Conservation (phyloP, 2,888 invertebrate species). For the Clivina fossor region DNA sequence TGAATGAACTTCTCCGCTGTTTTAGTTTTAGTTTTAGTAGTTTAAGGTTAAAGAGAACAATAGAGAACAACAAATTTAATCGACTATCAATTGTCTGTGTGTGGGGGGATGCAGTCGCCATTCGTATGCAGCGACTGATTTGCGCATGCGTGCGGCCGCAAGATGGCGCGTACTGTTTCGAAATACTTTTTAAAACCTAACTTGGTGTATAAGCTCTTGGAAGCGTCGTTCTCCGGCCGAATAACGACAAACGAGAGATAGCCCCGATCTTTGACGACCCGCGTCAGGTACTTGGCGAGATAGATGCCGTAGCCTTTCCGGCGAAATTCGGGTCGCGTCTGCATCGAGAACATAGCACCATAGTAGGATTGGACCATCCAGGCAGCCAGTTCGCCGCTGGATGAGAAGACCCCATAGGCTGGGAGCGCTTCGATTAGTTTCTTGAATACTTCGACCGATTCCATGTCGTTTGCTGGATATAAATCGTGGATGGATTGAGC, state of each 20-base stretch:
- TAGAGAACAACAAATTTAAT: constrained; percentile 21
- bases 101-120: constrained; percentile 11
- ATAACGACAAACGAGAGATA: constrained; percentile 86
- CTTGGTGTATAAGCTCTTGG: constrained; percentile 79
- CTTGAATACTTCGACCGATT: constrained; percentile 80
- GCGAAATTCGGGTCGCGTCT: constrained; percentile 62
- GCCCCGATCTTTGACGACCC: constrained; percentile 66
- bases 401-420: constrained; percentile 77
- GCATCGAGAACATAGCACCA: constrained; percentile 92
- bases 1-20: too few species aligned
- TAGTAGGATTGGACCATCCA: constrained; percentile 93
- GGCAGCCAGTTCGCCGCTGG: constrained; percentile 72
- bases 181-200: constrained; percentile 79
- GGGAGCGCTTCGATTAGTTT: constrained; percentile 76
- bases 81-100: constrained; percentile 32
- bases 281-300: constrained; percentile 67
- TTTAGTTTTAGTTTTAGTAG: too few species aligned
- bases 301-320: constrained; percentile 67
- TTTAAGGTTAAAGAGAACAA: too few species aligned
- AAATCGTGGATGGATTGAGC: constrained; percentile 81
- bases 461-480: constrained; percentile 87
- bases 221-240: constrained; percentile 84
- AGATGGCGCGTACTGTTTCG: constrained; percentile 77
- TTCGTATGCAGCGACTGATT: constrained; percentile 1
- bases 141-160: constrained; percentile 58